Conservation (phyloP, 2,888 invertebrate genomes). For the Boloria euphrosyne region DNA sequence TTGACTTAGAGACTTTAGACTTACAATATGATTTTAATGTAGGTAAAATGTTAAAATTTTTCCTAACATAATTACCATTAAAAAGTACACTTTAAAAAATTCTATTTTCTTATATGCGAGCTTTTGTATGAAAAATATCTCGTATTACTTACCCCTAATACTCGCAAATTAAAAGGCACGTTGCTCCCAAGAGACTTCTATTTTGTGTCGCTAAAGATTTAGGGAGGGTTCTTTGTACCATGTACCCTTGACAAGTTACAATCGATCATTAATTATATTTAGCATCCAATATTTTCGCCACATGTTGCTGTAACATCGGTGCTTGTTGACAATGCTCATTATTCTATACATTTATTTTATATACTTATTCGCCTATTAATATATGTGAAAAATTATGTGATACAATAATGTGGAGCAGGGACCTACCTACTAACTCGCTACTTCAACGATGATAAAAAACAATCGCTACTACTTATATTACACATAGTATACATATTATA, state of each 20-base stretch:
- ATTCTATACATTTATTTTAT: background rate
- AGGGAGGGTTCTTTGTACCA: slow-evolving; percentile 64
- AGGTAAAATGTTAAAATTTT: too few relatives aligned
- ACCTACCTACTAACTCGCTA: too few relatives aligned
- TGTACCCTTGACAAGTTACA: slow-evolving; percentile 66
- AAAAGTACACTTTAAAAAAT: slow-evolving; percentile 21
- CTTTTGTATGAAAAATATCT: slow-evolving; percentile 43
- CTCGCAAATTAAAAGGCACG: slow-evolving; percentile 81
- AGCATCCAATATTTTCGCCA: slow-evolving; percentile 74
- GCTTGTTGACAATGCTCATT: slow-evolving; percentile 46
- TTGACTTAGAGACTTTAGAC: too few relatives aligned
- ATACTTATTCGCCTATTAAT: too few relatives aligned
- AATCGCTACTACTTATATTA: too few relatives aligned
- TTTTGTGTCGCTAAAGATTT: slow-evolving; percentile 73
- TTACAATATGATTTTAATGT: too few relatives aligned
- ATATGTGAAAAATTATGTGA: too few relatives aligned
- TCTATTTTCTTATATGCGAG: slow-evolving; percentile 42
- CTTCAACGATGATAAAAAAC: too few relatives aligned
- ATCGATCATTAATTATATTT: slow-evolving; percentile 81
- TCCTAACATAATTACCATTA: too few relatives aligned
- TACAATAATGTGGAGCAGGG: too few relatives aligned
- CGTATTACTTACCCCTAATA: slow-evolving; percentile 65
- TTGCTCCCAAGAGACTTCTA: slow-evolving; percentile 65
- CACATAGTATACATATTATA: too few relatives aligned
- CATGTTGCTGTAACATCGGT: slow-evolving; percentile 61